Conservation (phyloP, 2,113 vertebrate genomes). For the Suricata suricatta region DNA sequence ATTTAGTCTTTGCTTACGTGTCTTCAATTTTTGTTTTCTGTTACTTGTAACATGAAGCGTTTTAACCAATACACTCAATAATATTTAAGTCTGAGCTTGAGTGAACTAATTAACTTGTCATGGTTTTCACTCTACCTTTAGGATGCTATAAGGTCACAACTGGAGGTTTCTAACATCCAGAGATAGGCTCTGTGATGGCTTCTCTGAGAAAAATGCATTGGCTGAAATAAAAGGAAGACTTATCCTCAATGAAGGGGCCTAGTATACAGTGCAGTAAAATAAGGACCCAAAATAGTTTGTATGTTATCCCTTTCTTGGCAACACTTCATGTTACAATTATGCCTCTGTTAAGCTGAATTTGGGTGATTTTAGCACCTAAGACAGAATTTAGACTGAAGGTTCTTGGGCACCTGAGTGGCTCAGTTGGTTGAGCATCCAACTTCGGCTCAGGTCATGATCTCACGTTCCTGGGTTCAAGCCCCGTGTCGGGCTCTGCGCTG, state of each 20-base stretch:
- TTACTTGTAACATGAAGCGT: background rate
- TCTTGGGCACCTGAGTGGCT: background rate
- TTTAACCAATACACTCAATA: background rate
- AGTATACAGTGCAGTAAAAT: background rate
- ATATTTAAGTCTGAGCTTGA: background rate
- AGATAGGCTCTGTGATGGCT: background rate
- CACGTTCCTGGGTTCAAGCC: no score
- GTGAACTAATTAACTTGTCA: background rate
- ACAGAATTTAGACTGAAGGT: background rate
- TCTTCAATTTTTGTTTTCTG: conserved; percentile 2
- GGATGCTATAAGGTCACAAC: background rate
- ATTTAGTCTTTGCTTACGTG: background rate
- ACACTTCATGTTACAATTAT: background rate
- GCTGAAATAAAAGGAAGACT: background rate
- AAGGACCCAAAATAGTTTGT: background rate
- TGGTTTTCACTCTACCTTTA: background rate
- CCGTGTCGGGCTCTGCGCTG: no score
- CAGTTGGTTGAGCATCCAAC: no score
- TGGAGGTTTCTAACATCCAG: background rate
- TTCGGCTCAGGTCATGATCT: no score
- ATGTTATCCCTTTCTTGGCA: background rate
- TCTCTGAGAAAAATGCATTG: background rate
- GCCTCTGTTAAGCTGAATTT: background rate
- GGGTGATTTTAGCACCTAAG: background rate
- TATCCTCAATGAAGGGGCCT: background rate